Base-by-base conservation (phyloP, 2,113 vertebrate genomes). In the Rynchops niger region DNA sequence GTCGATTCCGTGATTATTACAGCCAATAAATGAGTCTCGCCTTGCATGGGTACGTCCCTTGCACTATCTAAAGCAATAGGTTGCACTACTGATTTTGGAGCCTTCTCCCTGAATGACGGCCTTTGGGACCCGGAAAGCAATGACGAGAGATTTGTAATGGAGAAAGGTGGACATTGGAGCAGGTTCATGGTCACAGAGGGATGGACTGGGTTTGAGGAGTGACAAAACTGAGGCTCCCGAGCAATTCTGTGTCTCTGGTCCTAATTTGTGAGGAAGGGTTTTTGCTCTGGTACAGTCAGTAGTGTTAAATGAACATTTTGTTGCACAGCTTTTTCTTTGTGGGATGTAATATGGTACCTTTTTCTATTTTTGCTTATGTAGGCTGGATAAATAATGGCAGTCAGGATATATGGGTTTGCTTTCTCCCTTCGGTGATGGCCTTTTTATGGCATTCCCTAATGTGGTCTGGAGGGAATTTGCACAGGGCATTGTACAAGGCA, bases 151-250 rank as follows among this genome's bases (percentile, higher is more conserved):
- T 9, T 63, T 84, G 30, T 3, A 73, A 11, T 32, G n/a, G 58
- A 45, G 16, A 45, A 12, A 76, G 5, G 9, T 34, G 59, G 43
- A 20, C 49, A 87, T 32, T 0, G 1, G 42, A 45, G 26, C 36
- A 56, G 13, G 9, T 71, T 71, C 1, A 2, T 59, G 13, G 15
- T 59, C 25, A 50, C 0, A 1, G 19, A n/a, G 12, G 29, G n/a
- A 5, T 63, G 71, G n/a, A 42, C 9, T 0, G 5, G 32, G 8
- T 65, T 83, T 50, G 12, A 62, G 40, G 23, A 66, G 8, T 21
- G 34, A 52, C 21, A 88, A 62, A 55, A 47, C 32, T 32, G 55
- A 47, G 26, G 9, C 2, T 2, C 7, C 7, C 0, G 1, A 26
- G 32, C 18, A 80, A 20, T 59, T 82, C 11, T 73, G 6, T 47